These are phyloP conservation scores for Regulus satrapa DNA, from an alignment of 2,113 vertebrate genomes.

Conservation along the genomic window DNA sequence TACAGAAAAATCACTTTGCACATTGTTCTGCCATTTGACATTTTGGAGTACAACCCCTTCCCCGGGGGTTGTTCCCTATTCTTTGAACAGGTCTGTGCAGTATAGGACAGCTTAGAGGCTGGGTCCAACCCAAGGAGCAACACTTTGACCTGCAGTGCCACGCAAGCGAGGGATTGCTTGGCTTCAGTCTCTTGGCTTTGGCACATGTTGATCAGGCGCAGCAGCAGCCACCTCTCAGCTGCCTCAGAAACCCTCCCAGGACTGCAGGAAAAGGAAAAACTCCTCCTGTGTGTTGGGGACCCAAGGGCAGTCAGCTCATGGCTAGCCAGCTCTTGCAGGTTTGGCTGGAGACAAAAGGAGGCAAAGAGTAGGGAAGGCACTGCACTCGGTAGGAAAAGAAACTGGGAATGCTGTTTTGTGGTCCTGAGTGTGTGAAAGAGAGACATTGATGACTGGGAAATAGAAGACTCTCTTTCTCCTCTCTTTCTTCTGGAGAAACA, in stretches of 20 bases:
- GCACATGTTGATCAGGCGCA: neutral
- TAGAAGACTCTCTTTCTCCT: neutral
- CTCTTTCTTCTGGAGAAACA: neutral
- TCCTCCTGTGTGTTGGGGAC: neutral
- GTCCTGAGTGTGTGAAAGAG: neutral
- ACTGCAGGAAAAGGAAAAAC: neutral
- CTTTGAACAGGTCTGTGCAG: neutral
- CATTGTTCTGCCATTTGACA: neutral
- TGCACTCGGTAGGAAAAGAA: neutral
- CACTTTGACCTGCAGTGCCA: accelerated
- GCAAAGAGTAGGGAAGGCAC: neutral
- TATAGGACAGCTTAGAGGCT: neutral
- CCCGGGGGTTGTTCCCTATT: accelerated
- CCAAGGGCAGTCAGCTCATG: neutral
- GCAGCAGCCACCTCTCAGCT: neutral
- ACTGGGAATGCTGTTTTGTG: neutral
- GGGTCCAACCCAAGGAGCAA: neutral
- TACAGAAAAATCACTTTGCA: neutral
- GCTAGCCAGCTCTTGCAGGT: accelerated
- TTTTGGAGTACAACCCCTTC: neutral
- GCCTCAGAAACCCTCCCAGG: neutral
- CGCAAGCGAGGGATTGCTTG: neutral
- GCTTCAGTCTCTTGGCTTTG: neutral
- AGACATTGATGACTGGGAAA: accelerated
- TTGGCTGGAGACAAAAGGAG: neutral